Conservation (phyloP, 2,113 vertebrate genomes). For the Mustelus asterias region DNA sequence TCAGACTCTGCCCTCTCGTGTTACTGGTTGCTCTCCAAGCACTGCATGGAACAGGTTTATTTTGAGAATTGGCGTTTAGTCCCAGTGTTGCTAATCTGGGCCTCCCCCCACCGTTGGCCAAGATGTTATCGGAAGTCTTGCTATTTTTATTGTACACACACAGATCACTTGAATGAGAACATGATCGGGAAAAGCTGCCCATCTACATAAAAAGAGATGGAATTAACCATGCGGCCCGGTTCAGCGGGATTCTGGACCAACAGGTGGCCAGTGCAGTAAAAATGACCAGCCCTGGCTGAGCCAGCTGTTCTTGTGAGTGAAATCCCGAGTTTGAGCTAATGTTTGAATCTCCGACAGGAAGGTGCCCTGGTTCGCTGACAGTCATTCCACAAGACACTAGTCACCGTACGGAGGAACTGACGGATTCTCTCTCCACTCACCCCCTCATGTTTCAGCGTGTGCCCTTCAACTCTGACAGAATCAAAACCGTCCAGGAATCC, state of each 20-base stretch:
- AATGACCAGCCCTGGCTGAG: too few species aligned
- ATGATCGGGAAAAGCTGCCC: not conserved
- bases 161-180: not conserved
- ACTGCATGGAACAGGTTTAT: not conserved
- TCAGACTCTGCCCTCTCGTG: not conserved
- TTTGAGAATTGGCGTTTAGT: not conserved
- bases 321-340: not conserved
- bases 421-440: not conserved
- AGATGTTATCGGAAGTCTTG: not conserved
- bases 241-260: not conserved
- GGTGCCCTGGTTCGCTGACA: too few species aligned
- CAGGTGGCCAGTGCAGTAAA: not conserved
- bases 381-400: not conserved
- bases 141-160: not conserved
- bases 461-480: not conserved
- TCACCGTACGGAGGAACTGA: not conserved
- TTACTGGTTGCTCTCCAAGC: not conserved
- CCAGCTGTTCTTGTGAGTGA: not conserved
- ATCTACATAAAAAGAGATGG: not conserved
- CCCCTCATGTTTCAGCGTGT: not conserved
- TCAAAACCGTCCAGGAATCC: not conserved
- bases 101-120: not conserved
- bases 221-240: not conserved
- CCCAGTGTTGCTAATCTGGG: not conserved
- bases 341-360: not conserved